Base-by-base conservation (phyloP, 2,113 vertebrate genomes). In the Ibidorhyncha struthersii region DNA sequence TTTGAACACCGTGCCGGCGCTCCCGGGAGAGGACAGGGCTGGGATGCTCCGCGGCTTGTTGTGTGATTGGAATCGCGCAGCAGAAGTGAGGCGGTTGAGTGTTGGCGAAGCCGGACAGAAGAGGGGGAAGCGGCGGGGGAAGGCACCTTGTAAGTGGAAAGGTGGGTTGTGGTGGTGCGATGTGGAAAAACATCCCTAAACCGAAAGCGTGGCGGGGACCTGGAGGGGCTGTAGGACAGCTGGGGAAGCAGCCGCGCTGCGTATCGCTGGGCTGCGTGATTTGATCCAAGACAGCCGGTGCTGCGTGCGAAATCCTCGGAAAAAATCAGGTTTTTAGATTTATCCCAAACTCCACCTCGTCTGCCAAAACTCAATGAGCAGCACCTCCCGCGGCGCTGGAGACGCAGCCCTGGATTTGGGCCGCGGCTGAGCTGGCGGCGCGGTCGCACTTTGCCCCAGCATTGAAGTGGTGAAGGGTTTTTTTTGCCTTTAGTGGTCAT, bases 41-140 rank as follows among this genome's bases (percentile, higher is more conserved):
- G 36, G 3, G 4, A 1, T 12, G 8, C 43, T 49, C n/a, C 50
- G n/a, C 36, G 16, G n/a, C 27, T 30, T 8, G 4, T 16, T 4
- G 14, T 8, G 4, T 5, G 2, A 9, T n/a, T 63, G n/a, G 12
- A 29, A n/a, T 20, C 9, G 34, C 3, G 23, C 10, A 3, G 72
- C 6, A n/a, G 25, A 20, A 20, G 47, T 1, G n/a, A 16, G n/a
- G 66, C 11, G 30, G 19, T 2, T 4, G 38, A 15, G 52, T 1
- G 18, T 16, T 3, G 4, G 43, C 2, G 30, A 22, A 26, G 9
- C 25, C 36, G 4, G 55, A 10, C 45, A 6, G 65, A 45, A 49
- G 50, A 12, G 71, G 4, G 67, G 23, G 66, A 17, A 34, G 65
- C 4, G 29, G 38, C n/a, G n/a, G n/a, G n/a, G n/a, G 56, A 14